Conservation (phyloP, 2,888 invertebrate genomes). For the Agonopterix subpropinquella region DNA sequence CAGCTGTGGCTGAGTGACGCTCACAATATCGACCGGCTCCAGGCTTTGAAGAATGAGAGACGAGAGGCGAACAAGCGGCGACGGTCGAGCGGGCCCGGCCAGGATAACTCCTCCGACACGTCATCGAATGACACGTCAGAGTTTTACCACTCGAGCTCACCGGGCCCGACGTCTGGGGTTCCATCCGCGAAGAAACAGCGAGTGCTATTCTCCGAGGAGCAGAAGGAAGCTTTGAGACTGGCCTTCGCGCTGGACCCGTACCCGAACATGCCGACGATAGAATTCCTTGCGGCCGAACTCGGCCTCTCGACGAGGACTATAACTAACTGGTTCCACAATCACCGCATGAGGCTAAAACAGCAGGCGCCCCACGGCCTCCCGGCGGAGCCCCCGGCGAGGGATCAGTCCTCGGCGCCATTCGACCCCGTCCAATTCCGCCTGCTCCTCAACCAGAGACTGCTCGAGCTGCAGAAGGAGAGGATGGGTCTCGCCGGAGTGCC, state of each 20-base stretch:
- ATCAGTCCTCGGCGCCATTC: constrained; percentile 85
- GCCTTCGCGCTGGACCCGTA: constrained; percentile 98
- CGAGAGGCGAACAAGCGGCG: constrained; percentile 94
- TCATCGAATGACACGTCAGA: constrained; percentile 93
- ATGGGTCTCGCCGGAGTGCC: constrained; percentile 86
- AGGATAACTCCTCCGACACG: constrained; percentile 91
- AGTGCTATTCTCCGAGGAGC: constrained; percentile 98
- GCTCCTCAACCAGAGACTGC: constrained; percentile 89
- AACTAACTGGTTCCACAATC: constrained; percentile 99
- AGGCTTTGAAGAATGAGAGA: constrained; percentile 92
- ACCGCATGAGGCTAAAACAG: constrained; percentile 97
- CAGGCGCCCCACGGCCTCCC: constrained; percentile 87
- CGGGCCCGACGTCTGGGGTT: constrained; percentile 83
- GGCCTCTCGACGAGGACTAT: constrained; percentile 96
- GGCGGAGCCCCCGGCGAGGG: constrained; percentile 84
- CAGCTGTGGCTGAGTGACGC: constrained; percentile 97
- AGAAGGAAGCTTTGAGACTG: constrained; percentile 95
- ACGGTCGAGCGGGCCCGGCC: constrained; percentile 87
- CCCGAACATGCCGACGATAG: constrained; percentile 97
- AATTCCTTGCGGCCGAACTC: constrained; percentile 94
- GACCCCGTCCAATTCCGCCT: constrained; percentile 95
- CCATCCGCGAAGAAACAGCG: constrained; percentile 96
- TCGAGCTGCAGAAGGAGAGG: constrained; percentile 91
- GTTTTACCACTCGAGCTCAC: constrained; percentile 90
- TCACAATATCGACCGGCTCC: constrained; percentile 94